Evolutionary conservation across 2,113 vertebrate genomes (phyloP).

Genomic region (Apaloderma vittatum): DNA sequence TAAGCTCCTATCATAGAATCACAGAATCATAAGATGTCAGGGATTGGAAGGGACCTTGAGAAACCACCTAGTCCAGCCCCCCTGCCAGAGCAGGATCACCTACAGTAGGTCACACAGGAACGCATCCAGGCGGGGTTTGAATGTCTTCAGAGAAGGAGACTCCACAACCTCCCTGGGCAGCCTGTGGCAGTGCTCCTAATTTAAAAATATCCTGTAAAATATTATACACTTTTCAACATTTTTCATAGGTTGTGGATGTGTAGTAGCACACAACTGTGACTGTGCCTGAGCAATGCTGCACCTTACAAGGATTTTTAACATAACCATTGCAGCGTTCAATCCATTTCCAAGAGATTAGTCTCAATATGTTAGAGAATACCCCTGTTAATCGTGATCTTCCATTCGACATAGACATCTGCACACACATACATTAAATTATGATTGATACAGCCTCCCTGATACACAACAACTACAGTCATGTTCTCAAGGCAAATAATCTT

Average conservation of each 20-base stretch:
- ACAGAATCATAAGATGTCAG: too few species aligned
- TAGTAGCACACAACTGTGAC: neutral
- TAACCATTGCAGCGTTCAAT: neutral
- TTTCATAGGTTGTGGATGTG: neutral
- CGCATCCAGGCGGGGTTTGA: too few species aligned
- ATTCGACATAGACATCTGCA: accelerated
- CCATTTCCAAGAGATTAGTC: neutral
- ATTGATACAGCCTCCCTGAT: neutral
- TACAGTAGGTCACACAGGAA: too few species aligned
- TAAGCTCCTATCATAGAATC: neutral
- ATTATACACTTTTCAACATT: neutral
- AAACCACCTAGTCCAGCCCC: too few species aligned
- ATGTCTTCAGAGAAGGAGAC: too few species aligned
- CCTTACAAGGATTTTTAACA: neutral
- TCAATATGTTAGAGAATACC: neutral
- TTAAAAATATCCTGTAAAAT: neutral
- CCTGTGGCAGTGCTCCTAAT: neutral
- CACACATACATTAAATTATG: accelerated
- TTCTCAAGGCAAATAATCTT: neutral
- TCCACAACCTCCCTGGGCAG: too few species aligned
- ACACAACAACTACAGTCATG: neutral
- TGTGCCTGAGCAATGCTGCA: neutral
- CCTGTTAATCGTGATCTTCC: neutral
- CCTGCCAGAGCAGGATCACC: too few species aligned
- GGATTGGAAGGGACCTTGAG: too few species aligned